phyloP scores from a whole-genome alignment of 2,888 invertebrate species.

The Acrocera orbiculus region DNA sequence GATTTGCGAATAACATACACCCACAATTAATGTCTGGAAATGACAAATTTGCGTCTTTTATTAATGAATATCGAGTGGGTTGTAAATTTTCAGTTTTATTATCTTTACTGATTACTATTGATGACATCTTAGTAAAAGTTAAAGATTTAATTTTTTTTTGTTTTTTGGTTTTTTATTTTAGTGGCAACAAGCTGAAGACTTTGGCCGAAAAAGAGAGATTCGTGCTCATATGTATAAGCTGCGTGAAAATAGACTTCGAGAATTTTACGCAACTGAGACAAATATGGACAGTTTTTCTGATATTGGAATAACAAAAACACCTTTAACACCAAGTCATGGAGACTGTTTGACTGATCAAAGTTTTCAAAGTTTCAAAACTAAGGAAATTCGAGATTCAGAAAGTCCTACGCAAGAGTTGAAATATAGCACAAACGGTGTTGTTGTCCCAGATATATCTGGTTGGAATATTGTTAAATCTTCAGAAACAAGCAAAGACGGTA shows the following conservation, averaged over 20 bases:
- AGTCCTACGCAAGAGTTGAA: conserved; percentile 43
- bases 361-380: conserved; percentile 58
- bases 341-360: conserved; percentile 58
- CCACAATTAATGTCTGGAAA: too few species aligned
- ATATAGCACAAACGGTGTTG: conserved; percentile 22
- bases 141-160: too few species aligned
- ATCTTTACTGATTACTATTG: too few species aligned
- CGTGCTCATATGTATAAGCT: conserved; percentile 70
- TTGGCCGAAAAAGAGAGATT: conserved; percentile 70
- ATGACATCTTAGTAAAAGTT: too few species aligned
- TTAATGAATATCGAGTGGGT: too few species aligned
- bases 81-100: too few species aligned
- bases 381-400: conserved; percentile 61
- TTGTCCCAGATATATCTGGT: conserved; percentile 34
- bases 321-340: conserved; percentile 39
- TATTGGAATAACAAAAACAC: conserved; percentile 30
- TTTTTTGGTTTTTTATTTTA: too few species aligned
- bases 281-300: conserved; percentile 30
- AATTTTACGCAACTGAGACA: conserved; percentile 42
- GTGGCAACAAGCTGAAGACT: conserved; percentile 79
- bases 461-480: conserved; percentile 50
- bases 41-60: too few species aligned
- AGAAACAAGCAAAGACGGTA: conserved; percentile 44
- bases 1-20: too few species aligned
- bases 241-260: conserved; percentile 59